Evolutionary conservation across 2,113 vertebrate genomes (phyloP), one percentile per base, ranked within the genome.

Genomic region (Felis catus): DNA sequence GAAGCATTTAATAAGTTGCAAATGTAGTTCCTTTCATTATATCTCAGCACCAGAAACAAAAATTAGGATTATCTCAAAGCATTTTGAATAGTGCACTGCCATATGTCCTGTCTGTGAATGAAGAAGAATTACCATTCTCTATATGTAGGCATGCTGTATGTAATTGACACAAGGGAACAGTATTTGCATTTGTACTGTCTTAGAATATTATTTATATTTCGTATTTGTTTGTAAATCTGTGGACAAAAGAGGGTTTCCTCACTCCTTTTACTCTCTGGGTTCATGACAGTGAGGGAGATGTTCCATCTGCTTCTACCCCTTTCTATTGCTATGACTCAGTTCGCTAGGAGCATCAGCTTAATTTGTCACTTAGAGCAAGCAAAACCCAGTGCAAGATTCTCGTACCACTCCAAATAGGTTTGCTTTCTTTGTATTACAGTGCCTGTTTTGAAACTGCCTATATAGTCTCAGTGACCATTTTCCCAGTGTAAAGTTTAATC

Each of bases 201-300:
- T 98, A 99, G 97, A 98, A 97, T 99, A 98, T 99, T 99, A 99
- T 99, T 99, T 99, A 99, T 99, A 99, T 99, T 99, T 98, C 98
- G 98, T 98, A 98, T 98, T 99, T 98, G 97, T 99, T 98, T 98
- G 97, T 98, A 98, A 98, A 98, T 98, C 98, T 99, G 98, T 98
- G 98, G 98, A 98, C 97, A 95, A 98, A 98, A 98, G 96, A 98
- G 97, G 98, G 96, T 98, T 98, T 98, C 96, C 81, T 96, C 97
- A 70, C 96, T 98, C 98, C 94, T 98, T 98, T 95, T 21, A 94
- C 96, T 98, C 98, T 97, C 98, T 94, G 95, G 97, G 97, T 98
- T 98, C 97, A 98, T 95, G 89, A 96, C 98, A 98, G 97, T 92
- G 98, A 98, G 97, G 98, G 98, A 97, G 98, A 97, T 97, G 66